Conservation (phyloP, 2,797 vertebrate genomes). For the Eulemur mongoz region DNA sequence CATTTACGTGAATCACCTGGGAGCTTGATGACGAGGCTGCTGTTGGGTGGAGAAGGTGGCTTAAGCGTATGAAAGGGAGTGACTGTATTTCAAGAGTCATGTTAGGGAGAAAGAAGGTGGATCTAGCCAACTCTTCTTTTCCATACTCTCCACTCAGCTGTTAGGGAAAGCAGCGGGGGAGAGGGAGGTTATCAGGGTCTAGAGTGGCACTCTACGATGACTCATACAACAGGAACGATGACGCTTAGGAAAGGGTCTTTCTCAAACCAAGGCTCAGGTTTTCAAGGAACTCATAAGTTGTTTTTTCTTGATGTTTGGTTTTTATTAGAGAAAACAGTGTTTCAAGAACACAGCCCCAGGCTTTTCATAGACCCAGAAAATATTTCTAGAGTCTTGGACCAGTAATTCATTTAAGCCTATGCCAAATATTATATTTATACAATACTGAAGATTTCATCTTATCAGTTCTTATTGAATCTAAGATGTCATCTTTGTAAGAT, state of each 20-base stretch:
- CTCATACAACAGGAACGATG: neutral
- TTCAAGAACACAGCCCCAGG: neutral
- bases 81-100: neutral
- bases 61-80: neutral
- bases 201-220: neutral
- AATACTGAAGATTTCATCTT: neutral
- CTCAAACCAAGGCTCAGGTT: neutral
- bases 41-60: slow-evolving; percentile 1
- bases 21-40: neutral
- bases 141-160: neutral
- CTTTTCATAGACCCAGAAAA: neutral
- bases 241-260: neutral
- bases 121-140: neutral
- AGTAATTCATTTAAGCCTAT: neutral
- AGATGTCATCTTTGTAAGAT: neutral
- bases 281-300: neutral
- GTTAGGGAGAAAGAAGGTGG: neutral
- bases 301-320: neutral
- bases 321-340: neutral
- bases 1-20: slow-evolving; percentile 34
- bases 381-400: neutral
- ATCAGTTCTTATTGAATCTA: neutral
- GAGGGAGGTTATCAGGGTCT: neutral
- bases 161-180: neutral
- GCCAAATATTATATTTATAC: neutral